These are phyloP conservation scores for Spilosoma lubricipeda DNA, from an alignment of 2,888 invertebrate genomes.

Conservation along the genomic window DNA sequence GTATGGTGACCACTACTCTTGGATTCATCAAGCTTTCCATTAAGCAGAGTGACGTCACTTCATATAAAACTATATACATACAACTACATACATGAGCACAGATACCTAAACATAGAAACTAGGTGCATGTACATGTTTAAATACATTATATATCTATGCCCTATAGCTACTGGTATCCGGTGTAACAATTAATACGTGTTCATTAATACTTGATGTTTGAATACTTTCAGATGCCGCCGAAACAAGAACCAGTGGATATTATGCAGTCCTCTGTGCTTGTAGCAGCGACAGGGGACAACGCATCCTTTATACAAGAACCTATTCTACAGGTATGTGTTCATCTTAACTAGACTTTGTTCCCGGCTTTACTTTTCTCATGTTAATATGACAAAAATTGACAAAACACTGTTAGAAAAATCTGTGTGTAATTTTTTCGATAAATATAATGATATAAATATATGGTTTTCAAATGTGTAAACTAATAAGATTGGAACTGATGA, in stretches of 20 bases:
- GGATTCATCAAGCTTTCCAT: no score
- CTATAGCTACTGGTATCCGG: background rate
- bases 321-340: conserved; percentile 40
- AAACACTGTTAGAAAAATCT: background rate
- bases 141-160: background rate
- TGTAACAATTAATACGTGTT: background rate
- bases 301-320: conserved; percentile 75
- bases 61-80: no score
- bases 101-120: no score
- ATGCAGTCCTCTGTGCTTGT: conserved; percentile 67
- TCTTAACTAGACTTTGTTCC: background rate
- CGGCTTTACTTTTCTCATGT: no score
- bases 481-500: background rate
- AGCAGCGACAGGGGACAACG: conserved; percentile 57
- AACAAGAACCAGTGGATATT: conserved; percentile 69
- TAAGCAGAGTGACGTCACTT: no score
- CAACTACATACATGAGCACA: no score
- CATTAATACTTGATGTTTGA: background rate
- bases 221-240: conserved; percentile 64
- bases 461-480: background rate
- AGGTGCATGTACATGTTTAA: no score
- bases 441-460: background rate
- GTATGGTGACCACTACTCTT: no score
- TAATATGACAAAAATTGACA: background rate
- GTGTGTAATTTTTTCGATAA: background rate